Conservation (phyloP, 2,113 vertebrate species). For the Tragelaphus scriptus region DNA sequence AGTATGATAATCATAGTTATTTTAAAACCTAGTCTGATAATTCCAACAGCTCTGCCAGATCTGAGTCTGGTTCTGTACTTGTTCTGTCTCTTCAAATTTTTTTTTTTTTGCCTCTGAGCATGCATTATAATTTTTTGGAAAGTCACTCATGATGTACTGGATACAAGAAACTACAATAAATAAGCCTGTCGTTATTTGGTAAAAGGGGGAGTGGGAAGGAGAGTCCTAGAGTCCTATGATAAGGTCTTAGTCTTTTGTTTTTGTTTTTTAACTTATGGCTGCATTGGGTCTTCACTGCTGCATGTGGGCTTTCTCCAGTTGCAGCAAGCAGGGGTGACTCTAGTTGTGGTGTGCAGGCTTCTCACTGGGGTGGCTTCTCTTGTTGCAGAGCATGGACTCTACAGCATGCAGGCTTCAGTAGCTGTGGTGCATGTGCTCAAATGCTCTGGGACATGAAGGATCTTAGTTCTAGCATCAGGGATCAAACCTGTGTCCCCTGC, state of each 20-base stretch:
- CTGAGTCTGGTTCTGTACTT: background rate
- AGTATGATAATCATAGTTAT: background rate
- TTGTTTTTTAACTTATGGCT: background rate
- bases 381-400: background rate
- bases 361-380: background rate
- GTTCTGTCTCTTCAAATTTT: background rate
- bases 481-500: background rate
- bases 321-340: background rate
- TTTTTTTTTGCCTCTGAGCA: background rate
- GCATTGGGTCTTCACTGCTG: background rate
- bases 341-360: background rate
- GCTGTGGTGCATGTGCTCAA: rapidly evolving
- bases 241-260: background rate
- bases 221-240: background rate
- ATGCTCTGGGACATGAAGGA: background rate
- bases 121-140: background rate
- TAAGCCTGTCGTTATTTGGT: background rate
- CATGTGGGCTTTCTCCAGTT: background rate
- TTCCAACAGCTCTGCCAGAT: background rate
- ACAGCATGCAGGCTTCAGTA: background rate
- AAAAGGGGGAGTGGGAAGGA: background rate
- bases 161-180: background rate
- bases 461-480: background rate
- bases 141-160: background rate
- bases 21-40: background rate